Percentiles rank a stretch among this genome's conserved stretches.
Evolutionary conservation across 2,113 vertebrate genomes (phyloP).

Genomic region (Aramus guarauna): DNA sequence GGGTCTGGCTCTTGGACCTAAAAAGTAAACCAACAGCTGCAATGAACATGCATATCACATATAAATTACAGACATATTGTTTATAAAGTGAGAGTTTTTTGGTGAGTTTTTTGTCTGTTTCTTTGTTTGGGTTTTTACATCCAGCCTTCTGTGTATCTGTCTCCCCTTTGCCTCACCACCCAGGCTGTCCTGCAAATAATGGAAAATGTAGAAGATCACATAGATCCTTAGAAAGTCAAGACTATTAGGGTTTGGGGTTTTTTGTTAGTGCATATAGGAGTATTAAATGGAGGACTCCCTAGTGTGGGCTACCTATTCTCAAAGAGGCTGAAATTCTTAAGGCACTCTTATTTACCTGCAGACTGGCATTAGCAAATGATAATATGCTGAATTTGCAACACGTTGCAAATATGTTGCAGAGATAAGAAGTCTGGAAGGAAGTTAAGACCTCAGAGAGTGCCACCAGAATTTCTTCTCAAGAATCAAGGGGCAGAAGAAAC

Average conservation of each 20-base stretch:
- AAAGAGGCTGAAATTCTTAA: neutral
- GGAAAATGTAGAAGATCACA: neutral
- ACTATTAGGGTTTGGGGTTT: neutral
- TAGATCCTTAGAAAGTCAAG: neutral
- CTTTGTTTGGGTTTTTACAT: neutral
- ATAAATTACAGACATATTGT: neutral
- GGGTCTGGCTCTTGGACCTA: constrained; percentile 64
- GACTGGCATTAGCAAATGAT: neutral
- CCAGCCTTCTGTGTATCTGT: neutral
- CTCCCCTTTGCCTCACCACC: neutral
- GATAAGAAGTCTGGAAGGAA: neutral
- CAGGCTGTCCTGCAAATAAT: neutral
- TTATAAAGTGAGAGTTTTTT: neutral
- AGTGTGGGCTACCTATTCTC: neutral
- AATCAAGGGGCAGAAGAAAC: neutral
- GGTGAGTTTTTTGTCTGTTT: neutral
- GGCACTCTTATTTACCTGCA: neutral
- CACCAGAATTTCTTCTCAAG: neutral
- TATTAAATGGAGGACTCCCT: neutral
- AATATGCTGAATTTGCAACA: neutral
- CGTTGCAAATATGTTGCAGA: neutral
- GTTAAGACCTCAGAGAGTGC: neutral
- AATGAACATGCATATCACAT: neutral
- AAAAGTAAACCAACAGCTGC: neutral
- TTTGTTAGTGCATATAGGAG: neutral